Percentiles rank a stretch among this genome's conserved stretches.
phyloP scores from a whole-genome alignment of 2,888 invertebrate genomes.

The Melieria crassipennis region DNA sequence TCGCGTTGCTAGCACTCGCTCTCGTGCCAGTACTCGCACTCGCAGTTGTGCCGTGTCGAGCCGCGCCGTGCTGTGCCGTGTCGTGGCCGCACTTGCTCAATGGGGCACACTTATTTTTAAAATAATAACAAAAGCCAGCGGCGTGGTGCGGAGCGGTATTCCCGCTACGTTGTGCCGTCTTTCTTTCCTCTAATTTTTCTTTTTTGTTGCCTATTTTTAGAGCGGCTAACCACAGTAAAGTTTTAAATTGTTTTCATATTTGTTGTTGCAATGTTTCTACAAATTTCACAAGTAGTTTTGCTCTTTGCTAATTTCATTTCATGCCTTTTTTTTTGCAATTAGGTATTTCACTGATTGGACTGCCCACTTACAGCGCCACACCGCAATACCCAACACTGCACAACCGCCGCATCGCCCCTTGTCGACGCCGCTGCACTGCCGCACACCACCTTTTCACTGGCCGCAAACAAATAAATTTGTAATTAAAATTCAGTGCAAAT shows the following conservation, averaged over 20 bases:
- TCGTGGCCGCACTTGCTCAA: constrained; percentile 8
- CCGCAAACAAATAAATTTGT: constrained; percentile 19
- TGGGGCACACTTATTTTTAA: constrained; percentile 25
- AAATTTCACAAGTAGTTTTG: constrained; percentile 17
- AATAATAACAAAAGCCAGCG: constrained; percentile 24
- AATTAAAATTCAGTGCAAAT: constrained; percentile 18
- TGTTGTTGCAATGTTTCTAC: constrained; percentile 10
- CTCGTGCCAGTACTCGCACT: no score
- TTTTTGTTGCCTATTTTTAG: constrained; percentile 19
- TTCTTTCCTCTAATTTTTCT: constrained; percentile 11
- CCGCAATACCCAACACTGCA: no score
- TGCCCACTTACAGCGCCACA: constrained; percentile 2
- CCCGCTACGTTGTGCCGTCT: not conserved
- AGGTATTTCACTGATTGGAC: constrained; percentile 20
- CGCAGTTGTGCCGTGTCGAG: not conserved
- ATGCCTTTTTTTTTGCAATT: constrained; percentile 12
- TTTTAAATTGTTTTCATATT: constrained; percentile 9
- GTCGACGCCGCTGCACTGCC: no score
- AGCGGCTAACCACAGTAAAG: constrained; percentile 12
- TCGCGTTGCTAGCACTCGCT: no score
- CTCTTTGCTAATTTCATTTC: constrained; percentile 11
- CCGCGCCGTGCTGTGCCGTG: constrained; percentile 15
- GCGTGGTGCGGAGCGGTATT: not conserved
- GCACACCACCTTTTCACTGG: no score
- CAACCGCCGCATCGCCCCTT: no score